Evolutionary conservation across 1,140 invertebrate species (phyloP).

Genomic region (Meloidogyne chitwoodi): DNA sequence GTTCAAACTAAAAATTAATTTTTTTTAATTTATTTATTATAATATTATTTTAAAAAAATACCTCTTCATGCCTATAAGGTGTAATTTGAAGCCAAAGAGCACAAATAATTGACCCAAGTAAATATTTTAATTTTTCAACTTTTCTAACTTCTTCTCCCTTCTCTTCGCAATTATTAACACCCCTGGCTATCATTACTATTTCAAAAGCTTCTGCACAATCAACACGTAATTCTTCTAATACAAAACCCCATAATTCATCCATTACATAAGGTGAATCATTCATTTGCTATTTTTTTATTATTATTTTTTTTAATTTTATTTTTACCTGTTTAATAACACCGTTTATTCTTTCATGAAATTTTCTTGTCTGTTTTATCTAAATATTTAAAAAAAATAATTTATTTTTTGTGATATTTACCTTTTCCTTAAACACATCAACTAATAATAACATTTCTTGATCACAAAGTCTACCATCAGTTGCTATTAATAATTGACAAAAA

Average conservation of each 20-base stretch:
- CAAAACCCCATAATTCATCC: constrained; percentile 33
- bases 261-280: constrained; percentile 28
- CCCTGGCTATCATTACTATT: constrained; percentile 20
- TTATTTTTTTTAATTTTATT: not conserved
- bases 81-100: constrained; percentile 43
- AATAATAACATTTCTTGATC: constrained; percentile 27
- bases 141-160: not conserved
- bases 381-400: not conserved
- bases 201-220: constrained; percentile 39
- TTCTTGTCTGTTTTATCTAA: not conserved
- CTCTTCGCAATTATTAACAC: not conserved
- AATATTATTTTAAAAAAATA: not conserved
- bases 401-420: constrained; percentile 15
- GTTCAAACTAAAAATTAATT: constrained; percentile 33
- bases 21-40: not conserved
- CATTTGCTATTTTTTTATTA: not conserved
- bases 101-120: constrained; percentile 27
- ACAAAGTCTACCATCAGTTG: constrained; percentile 26
- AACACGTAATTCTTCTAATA: constrained; percentile 32
- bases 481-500: constrained; percentile 39
- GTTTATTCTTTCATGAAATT: constrained; percentile 35
- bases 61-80: constrained; percentile 28
- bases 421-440: constrained; percentile 30
- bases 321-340: constrained; percentile 24
- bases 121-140: constrained; percentile 32